Evolutionary conservation across 2,797 vertebrate species (phyloP).

Genomic region (Paguma larvata): DNA sequence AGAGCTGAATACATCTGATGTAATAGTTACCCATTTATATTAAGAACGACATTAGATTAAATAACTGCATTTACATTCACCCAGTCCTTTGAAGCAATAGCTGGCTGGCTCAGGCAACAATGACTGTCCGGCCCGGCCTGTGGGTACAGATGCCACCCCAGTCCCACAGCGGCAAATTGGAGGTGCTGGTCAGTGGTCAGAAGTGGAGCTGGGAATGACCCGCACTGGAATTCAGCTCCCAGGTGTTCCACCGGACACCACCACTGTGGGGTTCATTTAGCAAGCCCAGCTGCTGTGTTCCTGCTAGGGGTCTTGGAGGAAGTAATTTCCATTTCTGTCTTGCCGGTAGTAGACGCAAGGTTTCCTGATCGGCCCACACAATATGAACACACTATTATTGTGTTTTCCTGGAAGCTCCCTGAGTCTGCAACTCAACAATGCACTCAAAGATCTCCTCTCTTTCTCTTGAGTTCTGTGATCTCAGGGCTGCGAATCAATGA

Average conservation of each 20-base stretch:
- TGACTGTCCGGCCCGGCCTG: neutral
- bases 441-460: neutral
- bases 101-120: neutral
- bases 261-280: neutral
- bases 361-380: slow-evolving; percentile 1
- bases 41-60: neutral
- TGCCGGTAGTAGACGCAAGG: neutral
- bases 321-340: slow-evolving; percentile 38
- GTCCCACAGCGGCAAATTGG: neutral
- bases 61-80: neutral
- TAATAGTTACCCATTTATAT: slow-evolving; percentile 30
- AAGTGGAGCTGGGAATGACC: neutral
- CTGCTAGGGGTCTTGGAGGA: neutral
- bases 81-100: neutral
- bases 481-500: slow-evolving; percentile 55
- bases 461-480: slow-evolving; percentile 30
- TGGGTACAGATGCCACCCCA: neutral
- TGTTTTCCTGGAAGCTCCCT: slow-evolving; percentile 24
- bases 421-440: slow-evolving; percentile 50
- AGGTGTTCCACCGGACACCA: neutral
- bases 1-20: neutral
- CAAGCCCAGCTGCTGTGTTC: neutral
- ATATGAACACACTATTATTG: neutral
- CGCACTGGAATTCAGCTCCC: neutral
- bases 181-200: neutral